Evolutionary conservation across 2,888 invertebrate genomes (phyloP), one percentile per base, ranked within the genome.

Genomic region (Laothoe populi): DNA sequence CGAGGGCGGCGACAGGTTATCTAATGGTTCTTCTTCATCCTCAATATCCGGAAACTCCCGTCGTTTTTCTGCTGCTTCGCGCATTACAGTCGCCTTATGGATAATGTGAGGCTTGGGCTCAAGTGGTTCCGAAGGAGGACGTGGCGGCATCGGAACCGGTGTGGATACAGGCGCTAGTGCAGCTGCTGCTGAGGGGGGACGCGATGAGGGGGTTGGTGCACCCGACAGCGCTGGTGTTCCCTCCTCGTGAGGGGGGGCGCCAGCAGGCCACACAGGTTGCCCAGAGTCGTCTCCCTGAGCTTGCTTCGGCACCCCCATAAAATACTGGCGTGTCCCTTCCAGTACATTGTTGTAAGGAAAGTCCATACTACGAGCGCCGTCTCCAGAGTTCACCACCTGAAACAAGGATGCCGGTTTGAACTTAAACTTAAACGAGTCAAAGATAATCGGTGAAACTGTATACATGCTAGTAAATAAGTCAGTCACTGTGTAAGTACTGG

Each of bases 261-360:
- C 81, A 23, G 84, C 73, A 19, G 86, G 82, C 90, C 90, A 91
- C 70, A 82, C 79, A 21, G 83, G 73, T 71, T 88, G 90, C 44
- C 86, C 87, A 78, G 83, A 74, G 73, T 86, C 78, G 73, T 88
- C 83, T 60, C 84, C 81, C 74, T 87, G 88, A 69, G 86, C 88
- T 79, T 92, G 92, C 79, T 94, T 94, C 70, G 96, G 96, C 84
- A 96, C 92, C 84, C 96, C 96, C 94, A 96, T 95, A 89, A 96
- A 96, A 92, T 96, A 96, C 94, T 96, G 96, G 86, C 96, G 95
- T 86, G 96, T 95, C 90, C 96, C 96, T 95, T 96, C 96, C 94
- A 96, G 93, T 92, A 96, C 96, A 95, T 96, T 96, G 91, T 95
- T 96, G 93, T 90, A 86, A 91, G 94, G 94, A 89, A 95, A 95